Percentiles rank a stretch among this genome's conserved stretches.
These are phyloP conservation scores for Drosophila hawaiiensis DNA, from an alignment of 2,888 invertebrate species.

Conservation along the genomic window DNA sequence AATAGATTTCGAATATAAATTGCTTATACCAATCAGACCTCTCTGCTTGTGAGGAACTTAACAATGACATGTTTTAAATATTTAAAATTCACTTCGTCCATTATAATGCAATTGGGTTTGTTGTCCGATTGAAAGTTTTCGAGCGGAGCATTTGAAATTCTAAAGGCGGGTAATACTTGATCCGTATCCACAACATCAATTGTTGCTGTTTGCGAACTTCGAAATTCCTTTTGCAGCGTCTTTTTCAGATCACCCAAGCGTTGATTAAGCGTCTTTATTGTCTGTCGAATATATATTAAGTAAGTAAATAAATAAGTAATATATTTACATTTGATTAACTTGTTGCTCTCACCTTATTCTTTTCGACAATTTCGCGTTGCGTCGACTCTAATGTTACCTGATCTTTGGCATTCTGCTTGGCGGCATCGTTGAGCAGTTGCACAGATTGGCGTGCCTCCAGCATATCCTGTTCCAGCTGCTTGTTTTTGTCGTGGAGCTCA, in stretches of 20 bases:
- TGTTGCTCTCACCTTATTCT: conserved; percentile 87
- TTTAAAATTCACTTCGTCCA: conserved; percentile 91
- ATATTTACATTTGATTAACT: background rate
- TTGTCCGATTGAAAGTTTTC: conserved; percentile 59
- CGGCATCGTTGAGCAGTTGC: conserved; percentile 67
- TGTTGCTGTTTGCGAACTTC: conserved; percentile 70
- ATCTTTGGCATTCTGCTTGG: conserved; percentile 70
- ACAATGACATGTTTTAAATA: conserved; percentile 97
- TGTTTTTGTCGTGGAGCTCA: conserved; percentile 87
- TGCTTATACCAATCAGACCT: conserved; percentile 84
- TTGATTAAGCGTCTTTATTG: conserved; percentile 94
- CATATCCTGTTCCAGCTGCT: conserved; percentile 86
- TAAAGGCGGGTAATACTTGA: conserved; percentile 50
- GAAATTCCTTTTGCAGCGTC: conserved; percentile 93
- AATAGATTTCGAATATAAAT: background rate
- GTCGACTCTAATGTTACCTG: conserved; percentile 74
- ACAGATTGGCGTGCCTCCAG: conserved; percentile 81
- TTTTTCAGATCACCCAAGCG: conserved; percentile 96
- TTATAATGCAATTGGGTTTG: conserved; percentile 79
- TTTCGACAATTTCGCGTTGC: conserved; percentile 88
- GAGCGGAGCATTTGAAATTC: conserved; percentile 44
- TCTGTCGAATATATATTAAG: conserved; percentile 86
- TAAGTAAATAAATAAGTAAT: background rate
- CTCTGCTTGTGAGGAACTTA: conserved; percentile 95
- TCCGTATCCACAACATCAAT: conserved; percentile 60